A percentile compares a stretch with the other conserved stretches of the same genome.
phyloP scores from a whole-genome alignment of 1,140 invertebrate species.

The Pinna nobilis region DNA sequence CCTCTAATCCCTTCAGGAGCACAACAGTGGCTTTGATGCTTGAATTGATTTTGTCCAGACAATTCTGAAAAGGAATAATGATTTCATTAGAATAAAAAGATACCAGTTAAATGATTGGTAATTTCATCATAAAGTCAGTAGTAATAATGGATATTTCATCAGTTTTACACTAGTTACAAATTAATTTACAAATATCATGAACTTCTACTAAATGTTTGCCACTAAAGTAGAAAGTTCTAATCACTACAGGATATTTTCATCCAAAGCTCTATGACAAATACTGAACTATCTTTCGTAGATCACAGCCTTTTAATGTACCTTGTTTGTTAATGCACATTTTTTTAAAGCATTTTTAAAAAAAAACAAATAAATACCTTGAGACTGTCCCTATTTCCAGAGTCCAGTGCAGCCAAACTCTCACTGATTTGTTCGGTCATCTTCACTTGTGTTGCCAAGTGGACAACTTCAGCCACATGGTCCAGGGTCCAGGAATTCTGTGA shows the following conservation, averaged over 20 bases:
- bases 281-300: not conserved
- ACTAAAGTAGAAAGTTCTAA: no score
- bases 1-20: conserved; percentile 66
- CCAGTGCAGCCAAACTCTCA: conserved; percentile 56
- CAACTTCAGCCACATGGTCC: conserved; percentile 70
- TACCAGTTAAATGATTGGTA: no score
- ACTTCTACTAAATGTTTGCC: no score
- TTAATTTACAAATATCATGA: no score
- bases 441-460: conserved; percentile 67
- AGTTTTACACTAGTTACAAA: no score
- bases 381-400: conserved; percentile 53
- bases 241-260: no score
- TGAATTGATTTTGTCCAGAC: conserved; percentile 57
- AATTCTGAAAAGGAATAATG: conserved; percentile 2
- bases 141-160: no score
- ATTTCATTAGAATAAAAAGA: no score
- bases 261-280: not conserved
- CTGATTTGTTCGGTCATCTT: conserved; percentile 64
- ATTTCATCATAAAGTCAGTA: no score
- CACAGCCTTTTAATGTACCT: not conserved
- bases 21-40: conserved; percentile 62
- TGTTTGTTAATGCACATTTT: not conserved
- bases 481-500: conserved; percentile 65
- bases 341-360: not conserved
- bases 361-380: conserved; percentile 43